Base-by-base conservation (phyloP, 2,113 vertebrate genomes). In the Ondatra zibethicus region DNA sequence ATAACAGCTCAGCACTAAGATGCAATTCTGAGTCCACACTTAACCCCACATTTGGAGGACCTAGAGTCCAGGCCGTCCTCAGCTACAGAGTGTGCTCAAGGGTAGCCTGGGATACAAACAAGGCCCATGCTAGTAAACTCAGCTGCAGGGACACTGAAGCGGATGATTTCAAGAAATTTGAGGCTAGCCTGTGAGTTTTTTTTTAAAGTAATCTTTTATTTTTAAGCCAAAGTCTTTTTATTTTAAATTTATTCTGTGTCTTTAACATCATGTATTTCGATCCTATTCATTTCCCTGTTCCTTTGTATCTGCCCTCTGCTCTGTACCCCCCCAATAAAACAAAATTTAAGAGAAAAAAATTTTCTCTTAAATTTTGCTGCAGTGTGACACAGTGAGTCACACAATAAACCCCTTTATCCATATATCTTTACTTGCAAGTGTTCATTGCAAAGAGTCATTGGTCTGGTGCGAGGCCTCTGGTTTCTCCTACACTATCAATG, bases 21-120 rank as follows among this genome's bases (percentile, higher is more conserved):
- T 58, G 96, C 75, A 81, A 92, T 90, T 92, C 33, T 42, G 52
- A 95, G 88, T 93, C 25, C 47, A 78, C 36, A 89, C 2, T 96
- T 68, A 87, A 87, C 68, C 31, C 31, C 5, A 87, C 63, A 47
- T 17, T 68, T 50, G 63, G 63, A 33, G 61, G 10, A 33, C 7
- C 16, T 25, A 47, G 16, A 66, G 4, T 61, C 80, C 61, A 45
- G 61, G 39, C 16, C 55, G 45, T 42, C 25, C 39, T 85, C 61
- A 31, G 61, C 55, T 61, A n/a, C 39, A 39, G 5, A 39, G 23
- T 61, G 82, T 31, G 17, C 33, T 85, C 39, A 85, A 85, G 39
- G 61, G 39, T 31, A 31, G 16, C 27, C 61, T 31, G 39, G 82
- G 39, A 25, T 68, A 33, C 11, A 87, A 68, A 87, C 42, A 47